phyloP scores from a whole-genome alignment of 2,113 vertebrate genomes.

The Globicephala melas region DNA sequence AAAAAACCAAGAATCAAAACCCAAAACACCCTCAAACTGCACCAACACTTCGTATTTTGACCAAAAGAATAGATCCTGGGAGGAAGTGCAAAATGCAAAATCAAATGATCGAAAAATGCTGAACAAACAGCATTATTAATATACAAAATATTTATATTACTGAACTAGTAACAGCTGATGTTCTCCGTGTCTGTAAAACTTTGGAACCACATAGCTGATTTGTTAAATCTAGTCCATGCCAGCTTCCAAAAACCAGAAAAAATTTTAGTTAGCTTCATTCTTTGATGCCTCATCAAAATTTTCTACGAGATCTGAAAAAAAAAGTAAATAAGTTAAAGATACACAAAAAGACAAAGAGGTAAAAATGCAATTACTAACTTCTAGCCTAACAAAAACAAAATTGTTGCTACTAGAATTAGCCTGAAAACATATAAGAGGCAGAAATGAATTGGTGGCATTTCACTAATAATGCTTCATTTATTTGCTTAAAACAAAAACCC shows the following conservation, averaged over 20 bases:
- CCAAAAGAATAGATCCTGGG: conserved; percentile 85
- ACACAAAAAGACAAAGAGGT: not conserved
- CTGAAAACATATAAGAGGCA: not conserved
- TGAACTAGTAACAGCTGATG: conserved; percentile 89
- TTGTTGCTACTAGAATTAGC: conserved; percentile 8
- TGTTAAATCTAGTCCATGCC: conserved; percentile 90
- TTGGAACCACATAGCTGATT: conserved; percentile 88
- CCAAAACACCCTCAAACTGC: conserved; percentile 80
- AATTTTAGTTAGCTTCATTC: conserved; percentile 94
- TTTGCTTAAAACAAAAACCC: conserved; percentile 35
- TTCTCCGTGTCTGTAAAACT: conserved; percentile 89
- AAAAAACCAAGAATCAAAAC: conserved; percentile 37
- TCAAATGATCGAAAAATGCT: conserved; percentile 88
- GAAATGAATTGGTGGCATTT: conserved; percentile 18
- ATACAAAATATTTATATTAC: conserved; percentile 94
- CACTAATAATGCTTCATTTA: not conserved
- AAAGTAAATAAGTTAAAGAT: conserved; percentile 20
- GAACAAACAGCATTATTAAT: conserved; percentile 89
- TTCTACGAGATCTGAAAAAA: conserved; percentile 94
- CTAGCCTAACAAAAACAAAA: conserved; percentile 35
- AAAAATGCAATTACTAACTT: conserved; percentile 39
- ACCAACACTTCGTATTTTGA: conserved; percentile 83
- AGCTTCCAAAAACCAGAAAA: conserved; percentile 84
- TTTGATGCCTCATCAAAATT: conserved; percentile 99
- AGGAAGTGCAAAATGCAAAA: conserved; percentile 92